These are phyloP conservation scores for Upupa epops DNA, from an alignment of 2,113 vertebrate species.

Conservation along the genomic window DNA sequence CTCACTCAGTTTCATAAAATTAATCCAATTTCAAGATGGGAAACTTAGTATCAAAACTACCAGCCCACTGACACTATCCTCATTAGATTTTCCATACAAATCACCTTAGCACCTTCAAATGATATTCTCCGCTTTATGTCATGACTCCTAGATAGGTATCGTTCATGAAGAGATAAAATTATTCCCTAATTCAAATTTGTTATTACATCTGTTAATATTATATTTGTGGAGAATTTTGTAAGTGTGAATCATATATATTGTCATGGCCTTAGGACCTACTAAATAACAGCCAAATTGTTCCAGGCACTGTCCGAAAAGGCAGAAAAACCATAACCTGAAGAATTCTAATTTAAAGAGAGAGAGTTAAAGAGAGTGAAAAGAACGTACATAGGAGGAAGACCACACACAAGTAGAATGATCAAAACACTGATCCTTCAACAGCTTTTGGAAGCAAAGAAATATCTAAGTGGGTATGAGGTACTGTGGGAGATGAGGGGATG, in stretches of 20 bases:
- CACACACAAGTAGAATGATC: neutral
- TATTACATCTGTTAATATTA: neutral
- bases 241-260: neutral
- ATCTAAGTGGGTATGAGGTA: fast-evolving
- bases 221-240: neutral
- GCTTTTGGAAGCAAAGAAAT: neutral
- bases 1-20: neutral
- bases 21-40: neutral
- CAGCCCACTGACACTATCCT: neutral
- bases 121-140: neutral
- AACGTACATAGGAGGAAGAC: neutral
- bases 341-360: neutral
- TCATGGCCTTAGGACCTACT: neutral
- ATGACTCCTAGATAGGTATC: neutral
- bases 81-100: neutral
- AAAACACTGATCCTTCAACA: neutral
- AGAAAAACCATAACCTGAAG: neutral
- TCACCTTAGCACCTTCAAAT: neutral
- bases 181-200: neutral
- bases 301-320: neutral
- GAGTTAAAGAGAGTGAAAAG: fast-evolving
- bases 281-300: neutral
- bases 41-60: neutral
- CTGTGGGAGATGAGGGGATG: neutral
- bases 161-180: neutral